Base-by-base conservation (phyloP, 2,797 vertebrate species). In the Masticophis lateralis region DNA sequence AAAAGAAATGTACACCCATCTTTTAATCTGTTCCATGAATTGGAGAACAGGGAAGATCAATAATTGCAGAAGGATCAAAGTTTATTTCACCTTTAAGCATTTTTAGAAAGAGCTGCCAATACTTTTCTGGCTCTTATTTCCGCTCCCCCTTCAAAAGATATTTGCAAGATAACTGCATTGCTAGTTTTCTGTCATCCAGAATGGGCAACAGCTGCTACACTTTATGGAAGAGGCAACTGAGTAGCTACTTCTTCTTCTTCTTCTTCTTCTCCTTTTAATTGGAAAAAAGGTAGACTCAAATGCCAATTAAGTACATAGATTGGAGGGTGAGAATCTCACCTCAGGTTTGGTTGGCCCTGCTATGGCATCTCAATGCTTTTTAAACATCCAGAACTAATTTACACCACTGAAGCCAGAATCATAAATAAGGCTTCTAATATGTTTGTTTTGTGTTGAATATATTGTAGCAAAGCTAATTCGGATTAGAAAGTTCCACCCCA, bases 401-500 rank as follows among this genome's bases (percentile, higher is more conserved):
- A 53, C 51, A 55, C 13, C 43, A 69, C 3, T 14, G 66, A 83
- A 60, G 20, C 74, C 2, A 53, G 3, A 32, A 16, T 47, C 90
- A 93, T 37, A 94, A 87, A n/a, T 47, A 55, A 88, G 5, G 2
- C 6, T n/a, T 94, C 95, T 60, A 86, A 22, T 0, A 0, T 43
- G 92, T 91, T 94, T 69, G 28, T n/a, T 57, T 1, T 61, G 37
- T 18, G 43, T 43, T 74, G 63, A 14, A 87, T 55, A 69, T 63
- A 79, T 10, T 89, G 11, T 60, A 61, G 32, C 57, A 90, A 12
- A 86, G 10, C 14, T 63, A 90, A 25, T 16, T 92, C 57, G 28
- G 37, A 28, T 13, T 69, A 57, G 91, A 86, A 94, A 91, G 55
- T 32, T 0, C 74, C 95, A 92, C 43, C 63, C 37, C 3, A 90